Conservation (phyloP, 2,113 vertebrate species). For the Neotoma lepida region DNA sequence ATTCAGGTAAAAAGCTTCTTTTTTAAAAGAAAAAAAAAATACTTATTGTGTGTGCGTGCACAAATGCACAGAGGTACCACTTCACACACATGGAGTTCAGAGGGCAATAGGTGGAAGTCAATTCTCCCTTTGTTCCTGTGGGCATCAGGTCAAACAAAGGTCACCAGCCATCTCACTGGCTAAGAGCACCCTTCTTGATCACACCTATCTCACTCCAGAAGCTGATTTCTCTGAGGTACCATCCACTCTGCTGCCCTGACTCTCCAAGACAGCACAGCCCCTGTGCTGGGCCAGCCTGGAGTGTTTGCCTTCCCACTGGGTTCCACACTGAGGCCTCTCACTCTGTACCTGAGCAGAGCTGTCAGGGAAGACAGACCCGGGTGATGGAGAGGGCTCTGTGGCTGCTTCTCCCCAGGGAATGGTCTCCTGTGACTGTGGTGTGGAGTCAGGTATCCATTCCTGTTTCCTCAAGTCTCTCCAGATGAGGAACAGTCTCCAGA, state of each 20-base stretch:
- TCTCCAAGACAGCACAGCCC: background rate
- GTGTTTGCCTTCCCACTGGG: background rate
- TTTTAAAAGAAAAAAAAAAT: background rate
- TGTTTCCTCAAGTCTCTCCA: background rate
- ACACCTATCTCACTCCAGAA: background rate
- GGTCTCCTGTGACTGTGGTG: accelerated
- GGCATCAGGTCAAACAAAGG: background rate
- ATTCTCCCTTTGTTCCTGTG: background rate
- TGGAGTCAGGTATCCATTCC: background rate
- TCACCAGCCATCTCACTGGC: background rate
- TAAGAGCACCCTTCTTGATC: accelerated
- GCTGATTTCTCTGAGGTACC: background rate
- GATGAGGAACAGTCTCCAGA: background rate
- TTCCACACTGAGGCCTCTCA: background rate
- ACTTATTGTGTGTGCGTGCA: background rate
- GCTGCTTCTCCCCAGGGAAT: background rate
- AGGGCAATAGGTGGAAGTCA: background rate
- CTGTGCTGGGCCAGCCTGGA: background rate
- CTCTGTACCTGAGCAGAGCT: background rate
- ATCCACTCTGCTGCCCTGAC: background rate
- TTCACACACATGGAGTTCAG: background rate
- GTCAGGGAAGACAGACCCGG: background rate
- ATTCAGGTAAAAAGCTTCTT: background rate
- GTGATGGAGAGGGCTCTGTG: background rate
- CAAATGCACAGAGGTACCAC: background rate